Percentiles rank a stretch among this genome's conserved stretches.
These are phyloP conservation scores for Oikopleura dioica DNA, from an alignment of 23 tunicate genomes.

Conservation along the genomic window DNA sequence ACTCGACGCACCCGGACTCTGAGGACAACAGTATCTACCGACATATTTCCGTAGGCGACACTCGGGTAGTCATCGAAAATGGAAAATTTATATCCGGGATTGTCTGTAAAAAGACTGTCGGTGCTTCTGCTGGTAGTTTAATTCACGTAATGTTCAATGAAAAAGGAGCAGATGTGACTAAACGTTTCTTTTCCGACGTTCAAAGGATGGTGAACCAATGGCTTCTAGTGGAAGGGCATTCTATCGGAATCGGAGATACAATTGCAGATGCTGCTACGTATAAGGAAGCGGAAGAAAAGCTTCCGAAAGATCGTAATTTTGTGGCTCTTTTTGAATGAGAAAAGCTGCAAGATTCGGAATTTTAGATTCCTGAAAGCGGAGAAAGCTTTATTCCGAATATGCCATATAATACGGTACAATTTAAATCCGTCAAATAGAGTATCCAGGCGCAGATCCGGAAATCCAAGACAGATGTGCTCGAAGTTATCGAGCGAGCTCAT, in stretches of 20 bases:
- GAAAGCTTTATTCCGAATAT: too few relatives aligned
- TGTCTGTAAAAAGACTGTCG: conserved; percentile 87
- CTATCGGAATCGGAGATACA: conserved; percentile 99
- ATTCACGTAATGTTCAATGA: conserved; percentile 84
- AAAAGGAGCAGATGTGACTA: conserved; percentile 59
- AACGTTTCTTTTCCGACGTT: conserved; percentile 76
- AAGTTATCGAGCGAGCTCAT: conserved; percentile 97
- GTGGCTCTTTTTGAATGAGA: too few relatives aligned
- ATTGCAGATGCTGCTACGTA: conserved; percentile 97
- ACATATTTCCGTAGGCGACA: conserved; percentile 88
- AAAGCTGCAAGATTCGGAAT: too few relatives aligned
- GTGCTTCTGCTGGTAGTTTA: conserved; percentile 85
- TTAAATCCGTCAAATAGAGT: too few relatives aligned
- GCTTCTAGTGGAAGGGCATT: conserved; percentile 94
- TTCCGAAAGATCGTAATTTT: too few relatives aligned
- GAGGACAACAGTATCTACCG: conserved; percentile 87
- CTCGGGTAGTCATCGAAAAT: conserved; percentile 67
- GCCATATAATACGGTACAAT: too few relatives aligned
- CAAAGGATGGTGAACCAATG: conserved; percentile 42
- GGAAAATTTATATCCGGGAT: conserved; percentile 78
- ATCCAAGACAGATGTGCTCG: conserved; percentile 92
- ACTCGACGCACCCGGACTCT: conserved; percentile 92
- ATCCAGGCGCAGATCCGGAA: conserved; percentile 88
- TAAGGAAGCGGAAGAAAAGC: too few relatives aligned
- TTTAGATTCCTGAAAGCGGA: too few relatives aligned